Base-by-base conservation (phyloP, 2,113 vertebrate species). In the Gopherus evgoodei region DNA sequence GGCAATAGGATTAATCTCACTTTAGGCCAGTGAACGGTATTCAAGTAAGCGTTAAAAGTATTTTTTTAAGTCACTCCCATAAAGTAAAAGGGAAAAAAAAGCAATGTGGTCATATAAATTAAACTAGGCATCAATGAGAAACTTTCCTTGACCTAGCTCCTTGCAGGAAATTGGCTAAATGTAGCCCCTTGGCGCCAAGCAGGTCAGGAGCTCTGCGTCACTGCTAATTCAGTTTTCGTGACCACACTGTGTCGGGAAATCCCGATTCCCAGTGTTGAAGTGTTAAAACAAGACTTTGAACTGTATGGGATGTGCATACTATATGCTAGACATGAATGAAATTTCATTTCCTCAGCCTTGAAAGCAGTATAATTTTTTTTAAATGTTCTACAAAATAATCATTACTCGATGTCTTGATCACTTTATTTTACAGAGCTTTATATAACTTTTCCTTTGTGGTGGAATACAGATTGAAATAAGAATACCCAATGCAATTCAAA, bases 141-240 rank as follows among this genome's bases (percentile, higher is more conserved):
- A 88, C 83, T 97, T 95, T 96, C 90, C 96, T 97, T 97, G 93
- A 98, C 93, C 96, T 88, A 84, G 11, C 84, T 94, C 86, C 91
- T 91, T 87, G 87, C 97, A 97, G 98, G 97, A 98, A 98, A 97
- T 94, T 88, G 90, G 94, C 94, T 97, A 94, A 91, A 90, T 52
- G 96, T 88, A 85, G 92, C 75, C 91, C 89, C 96, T 96, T 93
- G 95, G 93, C 82, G 91, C 93, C 96, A 94, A 87, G 42, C 75
- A 97, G 94, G 96, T 97, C 94, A 88, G 13, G 49, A 88, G 89
- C 78, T 91, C 87, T 97, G 94, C 92, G 95, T 98, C 98, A 98
- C 49, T 84, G 82, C 29, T 76, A 96, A 94, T 81, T 92, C 87
- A 93, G 95, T 96, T 94, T 92, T 96, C 12, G 53, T 87, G 91